phyloP scores from a whole-genome alignment of 2,888 invertebrate genomes.

The Smittia aterrima region DNA sequence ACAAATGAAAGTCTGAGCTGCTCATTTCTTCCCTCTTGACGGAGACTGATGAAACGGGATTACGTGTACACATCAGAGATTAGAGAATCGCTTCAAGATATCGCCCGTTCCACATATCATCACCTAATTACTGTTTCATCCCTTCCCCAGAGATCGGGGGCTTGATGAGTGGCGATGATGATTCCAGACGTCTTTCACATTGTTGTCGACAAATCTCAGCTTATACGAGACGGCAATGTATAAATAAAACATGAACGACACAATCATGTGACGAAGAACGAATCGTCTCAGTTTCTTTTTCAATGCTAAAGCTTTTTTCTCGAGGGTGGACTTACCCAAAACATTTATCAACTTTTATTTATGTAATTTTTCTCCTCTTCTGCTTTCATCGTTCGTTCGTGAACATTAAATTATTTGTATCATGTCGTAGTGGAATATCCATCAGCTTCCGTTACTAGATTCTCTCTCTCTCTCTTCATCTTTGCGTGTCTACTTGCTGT shows the following conservation, averaged over 20 bases:
- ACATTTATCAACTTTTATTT: slow-evolving; percentile 38
- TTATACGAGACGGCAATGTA: not conserved
- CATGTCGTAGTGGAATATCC: slow-evolving; percentile 20
- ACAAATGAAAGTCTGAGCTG: slow-evolving; percentile 29
- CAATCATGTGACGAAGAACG: not conserved
- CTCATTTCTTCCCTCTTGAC: slow-evolving; percentile 28
- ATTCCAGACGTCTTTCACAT: slow-evolving; percentile 4
- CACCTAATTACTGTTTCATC: slow-evolving; percentile 26
- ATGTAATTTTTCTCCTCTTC: not conserved
- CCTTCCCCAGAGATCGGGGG: not conserved
- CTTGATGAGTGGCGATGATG: slow-evolving; percentile 4
- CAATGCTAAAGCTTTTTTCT: not conserved
- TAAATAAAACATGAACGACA: slow-evolving; percentile 32
- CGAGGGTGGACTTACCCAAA: slow-evolving; percentile 32
- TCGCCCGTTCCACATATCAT: slow-evolving; percentile 13
- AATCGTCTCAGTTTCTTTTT: not conserved
- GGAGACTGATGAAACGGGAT: slow-evolving; percentile 17
- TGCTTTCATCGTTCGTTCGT: not conserved
- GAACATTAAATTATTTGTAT: slow-evolving; percentile 38
- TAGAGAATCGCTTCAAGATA: not conserved
- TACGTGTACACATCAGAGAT: slow-evolving; percentile 26
- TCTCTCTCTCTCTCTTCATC: not conserved
- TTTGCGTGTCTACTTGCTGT: too few species aligned
- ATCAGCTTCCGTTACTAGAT: slow-evolving; percentile 11
- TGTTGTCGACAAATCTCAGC: slow-evolving; percentile 25